Conservation (phyloP, 2,113 vertebrate genomes). For the Epinephelus cyanopodus region DNA sequence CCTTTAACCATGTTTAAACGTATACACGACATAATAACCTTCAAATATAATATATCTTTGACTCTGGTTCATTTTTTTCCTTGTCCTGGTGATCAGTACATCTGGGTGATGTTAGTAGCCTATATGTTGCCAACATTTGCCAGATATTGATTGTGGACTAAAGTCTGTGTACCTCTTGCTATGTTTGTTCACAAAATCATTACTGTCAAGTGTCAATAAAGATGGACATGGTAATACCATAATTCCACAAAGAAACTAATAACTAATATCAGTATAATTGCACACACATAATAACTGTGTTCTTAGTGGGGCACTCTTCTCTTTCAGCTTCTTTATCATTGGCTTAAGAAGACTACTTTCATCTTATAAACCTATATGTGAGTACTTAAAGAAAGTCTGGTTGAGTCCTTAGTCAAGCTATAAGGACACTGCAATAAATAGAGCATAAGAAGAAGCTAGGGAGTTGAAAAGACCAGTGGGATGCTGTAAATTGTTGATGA, state of each 20-base stretch:
- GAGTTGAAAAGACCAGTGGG: background rate
- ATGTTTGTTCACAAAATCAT: background rate
- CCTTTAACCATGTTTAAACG: no score
- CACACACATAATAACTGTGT: background rate
- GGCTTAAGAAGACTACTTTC: constrained; percentile 29
- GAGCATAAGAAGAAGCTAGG: background rate
- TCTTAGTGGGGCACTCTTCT: background rate
- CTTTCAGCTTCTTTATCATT: constrained; percentile 1
- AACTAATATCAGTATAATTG: background rate
- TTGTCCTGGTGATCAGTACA: no score
- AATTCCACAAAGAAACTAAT: background rate
- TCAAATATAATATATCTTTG: no score
- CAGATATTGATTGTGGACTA: background rate
- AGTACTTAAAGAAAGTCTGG: constrained; percentile 9
- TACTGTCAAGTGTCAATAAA: background rate
- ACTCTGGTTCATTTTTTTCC: no score
- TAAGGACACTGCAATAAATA: constrained; percentile 20
- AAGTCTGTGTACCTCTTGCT: background rate
- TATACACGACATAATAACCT: no score
- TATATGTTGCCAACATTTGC: no score
- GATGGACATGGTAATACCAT: background rate
- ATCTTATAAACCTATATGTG: constrained; percentile 51
- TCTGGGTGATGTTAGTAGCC: no score
- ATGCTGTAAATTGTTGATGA: constrained; percentile 10
- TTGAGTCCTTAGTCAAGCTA: constrained; percentile 11